Base-by-base conservation (phyloP, 2,113 vertebrate species). In the Microtus oregoni region DNA sequence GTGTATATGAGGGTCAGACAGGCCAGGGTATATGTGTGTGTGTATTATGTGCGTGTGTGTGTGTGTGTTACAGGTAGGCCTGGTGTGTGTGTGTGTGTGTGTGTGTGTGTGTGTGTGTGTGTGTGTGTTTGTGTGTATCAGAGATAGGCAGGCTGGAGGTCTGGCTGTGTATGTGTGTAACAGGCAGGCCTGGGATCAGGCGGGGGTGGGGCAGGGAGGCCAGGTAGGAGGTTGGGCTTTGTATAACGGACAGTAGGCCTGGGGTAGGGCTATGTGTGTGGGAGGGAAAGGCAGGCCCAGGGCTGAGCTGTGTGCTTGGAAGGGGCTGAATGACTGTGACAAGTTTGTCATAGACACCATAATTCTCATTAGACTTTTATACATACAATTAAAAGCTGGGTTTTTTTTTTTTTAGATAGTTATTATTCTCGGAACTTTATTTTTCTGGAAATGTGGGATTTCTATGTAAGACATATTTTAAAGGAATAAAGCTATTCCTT, bases 361-460 rank as follows among this genome's bases (percentile, higher is more conserved):
- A 92, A 73, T 93, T 91, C 38, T 83, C 14, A 55, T 13, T 68
- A 82, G 78, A 26, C 75, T 86, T 24, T 44, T 52, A 58, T 28
- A 58, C 32, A 73, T 6, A 77, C 2, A 78, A 52, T 55, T 38
- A 73, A 61, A 79, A 1, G 0, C 61, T 11, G 10, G n/a, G 44
- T 44, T 75, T 89, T 93, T n/a, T 14, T n/a, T 14, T 79, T 89
- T 93, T 86, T 20, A 87, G 52, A 73, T 68, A 86, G 1, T 8
- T 38, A 44, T 83, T n/a, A n/a, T 94, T 93, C 38, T 38, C 81
- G 6, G 72, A 73, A 19, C 67, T 85, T 94, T 38, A 11, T 92
- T 67, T 82, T 97, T 95, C 38, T 91, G 35, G 77, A 95, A 94
- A 75, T 88, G 63, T 17, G 28, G 9, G 8, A 86, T 92, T 96